Conservation (phyloP, 2,888 invertebrate genomes). For the Trichopoda pennipes region DNA sequence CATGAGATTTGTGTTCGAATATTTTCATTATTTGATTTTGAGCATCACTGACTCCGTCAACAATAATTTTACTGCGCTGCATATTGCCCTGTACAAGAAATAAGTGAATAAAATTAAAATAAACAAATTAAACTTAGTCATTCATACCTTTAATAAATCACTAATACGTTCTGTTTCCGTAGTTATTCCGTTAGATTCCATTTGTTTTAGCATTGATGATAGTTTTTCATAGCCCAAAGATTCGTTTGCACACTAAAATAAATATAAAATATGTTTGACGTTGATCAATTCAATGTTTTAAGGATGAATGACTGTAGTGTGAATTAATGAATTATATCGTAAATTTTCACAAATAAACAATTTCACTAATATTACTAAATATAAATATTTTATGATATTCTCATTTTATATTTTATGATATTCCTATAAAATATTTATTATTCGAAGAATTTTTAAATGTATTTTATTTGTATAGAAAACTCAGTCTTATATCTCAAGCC, state of each 20-base stretch:
- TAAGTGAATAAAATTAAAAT: background rate
- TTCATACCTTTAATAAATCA: conserved; percentile 85
- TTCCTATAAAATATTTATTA: no score
- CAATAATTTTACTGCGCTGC: conserved; percentile 95
- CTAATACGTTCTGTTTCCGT: conserved; percentile 82
- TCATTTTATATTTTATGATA: no score
- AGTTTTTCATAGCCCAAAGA: conserved; percentile 80
- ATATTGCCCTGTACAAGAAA: conserved; percentile 89
- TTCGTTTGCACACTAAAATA: conserved; percentile 82
- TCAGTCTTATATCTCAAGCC: no score
- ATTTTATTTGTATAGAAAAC: no score
- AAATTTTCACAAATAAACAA: no score
- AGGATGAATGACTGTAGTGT: no score
- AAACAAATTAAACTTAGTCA: background rate
- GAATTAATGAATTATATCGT: no score
- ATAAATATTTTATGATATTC: no score
- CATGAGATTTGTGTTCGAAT: conserved; percentile 94
- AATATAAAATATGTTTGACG: background rate
- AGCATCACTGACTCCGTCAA: conserved; percentile 94
- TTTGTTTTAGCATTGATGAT: conserved; percentile 78
- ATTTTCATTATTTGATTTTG: conserved; percentile 93
- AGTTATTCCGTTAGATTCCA: conserved; percentile 82
- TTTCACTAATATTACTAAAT: no score
- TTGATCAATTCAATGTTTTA: no score
- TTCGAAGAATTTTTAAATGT: no score